Base-by-base conservation (phyloP, 2,113 vertebrate genomes). In the Cranoglanis bouderius region DNA sequence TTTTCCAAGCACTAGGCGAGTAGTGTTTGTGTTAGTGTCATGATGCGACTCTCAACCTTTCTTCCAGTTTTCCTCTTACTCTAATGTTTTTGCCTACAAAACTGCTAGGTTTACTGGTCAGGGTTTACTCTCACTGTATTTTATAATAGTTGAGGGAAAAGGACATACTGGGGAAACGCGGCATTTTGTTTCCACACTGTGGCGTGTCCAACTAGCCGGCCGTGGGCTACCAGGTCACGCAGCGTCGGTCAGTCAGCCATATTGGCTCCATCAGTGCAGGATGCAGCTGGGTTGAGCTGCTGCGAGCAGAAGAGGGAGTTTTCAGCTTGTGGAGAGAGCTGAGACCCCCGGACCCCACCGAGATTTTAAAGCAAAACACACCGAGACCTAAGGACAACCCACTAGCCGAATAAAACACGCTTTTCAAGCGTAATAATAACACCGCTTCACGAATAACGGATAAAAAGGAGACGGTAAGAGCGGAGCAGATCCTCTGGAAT, bases 231-330 rank as follows among this genome's bases (percentile, higher is more conserved):
- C 61, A 78, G 87, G 78, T 88, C 85, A 86, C 49, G 8, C 49
- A 55, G 78, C 81, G 53, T 57, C 53, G 83, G 61, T 61, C 87
- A 88, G 92, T 90, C 92, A 90, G 92, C 92, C 92, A 93, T 92
- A 32, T 93, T 93, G 91, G 75, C 88, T 85, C 78, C 61, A 85
- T 86, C 88, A 81, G 67, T 70, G 75, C 84, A 82, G 90, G 91
- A 84, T 91, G 89, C 90, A 88, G 87, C n/a, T 86, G 88, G 78
- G 4, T 55, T 83, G 75, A 75, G 89, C 61, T 65, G 88, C 83
- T 77, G 87, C 77, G 74, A 87, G 86, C 78, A 82, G 88, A 32
- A 82, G 86, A 91, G 87, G 78, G 89, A 87, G 87, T 85, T 89
- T 81, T 88, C 40, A 82, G 86, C 81, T 59, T 85, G 82, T 77